phyloP scores from a whole-genome alignment of 2,797 vertebrate species.

The Sylvilagus floridanus region DNA sequence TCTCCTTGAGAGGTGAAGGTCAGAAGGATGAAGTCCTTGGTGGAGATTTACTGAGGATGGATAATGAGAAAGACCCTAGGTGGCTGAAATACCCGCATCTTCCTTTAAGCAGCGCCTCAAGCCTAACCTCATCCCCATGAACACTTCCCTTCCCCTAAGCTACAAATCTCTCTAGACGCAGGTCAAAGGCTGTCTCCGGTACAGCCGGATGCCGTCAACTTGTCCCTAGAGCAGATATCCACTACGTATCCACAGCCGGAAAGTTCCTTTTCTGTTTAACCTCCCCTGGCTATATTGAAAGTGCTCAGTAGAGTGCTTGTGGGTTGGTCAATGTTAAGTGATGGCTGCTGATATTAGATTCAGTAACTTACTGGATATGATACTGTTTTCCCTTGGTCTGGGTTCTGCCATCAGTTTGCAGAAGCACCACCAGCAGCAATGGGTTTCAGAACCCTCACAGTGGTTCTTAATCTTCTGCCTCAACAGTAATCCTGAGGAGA shows the following conservation, averaged over 20 bases:
- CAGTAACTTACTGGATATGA: background rate
- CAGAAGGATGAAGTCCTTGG: background rate
- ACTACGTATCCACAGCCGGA: background rate
- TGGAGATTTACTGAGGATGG: background rate
- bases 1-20: background rate
- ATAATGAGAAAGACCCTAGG: background rate
- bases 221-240: background rate
- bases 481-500: background rate
- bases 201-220: background rate
- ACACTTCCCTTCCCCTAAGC: background rate
- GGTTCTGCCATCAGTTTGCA: background rate
- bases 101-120: background rate
- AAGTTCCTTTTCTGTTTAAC: background rate
- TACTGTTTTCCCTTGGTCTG: background rate
- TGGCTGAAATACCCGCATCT: background rate
- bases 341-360: background rate
- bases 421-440: background rate
- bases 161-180: background rate
- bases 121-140: background rate
- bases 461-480: background rate
- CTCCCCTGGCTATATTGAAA: background rate
- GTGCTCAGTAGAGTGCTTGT: background rate
- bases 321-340: background rate
- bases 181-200: background rate
- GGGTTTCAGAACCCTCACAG: background rate